phyloP scores from a whole-genome alignment of 2,888 invertebrate species.

The Homarus gammarus region DNA sequence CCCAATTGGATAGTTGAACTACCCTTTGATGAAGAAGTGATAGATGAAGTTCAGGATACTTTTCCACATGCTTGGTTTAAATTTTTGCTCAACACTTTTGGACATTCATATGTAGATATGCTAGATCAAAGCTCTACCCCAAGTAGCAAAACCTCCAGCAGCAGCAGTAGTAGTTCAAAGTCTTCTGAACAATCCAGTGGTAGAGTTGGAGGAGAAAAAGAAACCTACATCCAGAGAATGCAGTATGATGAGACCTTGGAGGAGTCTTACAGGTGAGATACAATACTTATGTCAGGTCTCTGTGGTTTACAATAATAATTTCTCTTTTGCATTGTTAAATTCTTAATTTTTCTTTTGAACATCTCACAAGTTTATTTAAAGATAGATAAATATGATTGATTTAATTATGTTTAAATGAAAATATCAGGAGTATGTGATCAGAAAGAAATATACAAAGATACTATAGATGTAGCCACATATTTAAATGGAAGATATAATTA shows the following conservation, averaged over 20 bases:
- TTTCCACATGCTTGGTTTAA: conserved; percentile 75
- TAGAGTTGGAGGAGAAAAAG: conserved; percentile 34
- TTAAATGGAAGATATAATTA: too few relatives aligned
- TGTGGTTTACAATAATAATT: too few relatives aligned
- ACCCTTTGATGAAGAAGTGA: conserved; percentile 61
- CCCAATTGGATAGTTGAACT: conserved; percentile 64
- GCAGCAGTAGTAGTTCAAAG: not conserved
- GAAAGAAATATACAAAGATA: too few relatives aligned
- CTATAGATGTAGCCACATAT: too few relatives aligned
- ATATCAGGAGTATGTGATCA: too few relatives aligned
- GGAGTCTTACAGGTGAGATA: conserved; percentile 68
- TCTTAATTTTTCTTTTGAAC: too few relatives aligned
- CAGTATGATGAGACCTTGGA: conserved; percentile 72
- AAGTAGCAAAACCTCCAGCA: not conserved
- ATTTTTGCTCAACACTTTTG: conserved; percentile 64
- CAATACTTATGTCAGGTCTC: not conserved
- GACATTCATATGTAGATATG: conserved; percentile 27
- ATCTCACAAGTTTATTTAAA: too few relatives aligned
- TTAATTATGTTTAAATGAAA: too few relatives aligned
- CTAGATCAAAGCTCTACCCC: not conserved
- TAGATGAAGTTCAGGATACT: conserved; percentile 69
- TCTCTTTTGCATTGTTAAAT: too few relatives aligned
- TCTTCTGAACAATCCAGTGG: conserved; percentile 4
- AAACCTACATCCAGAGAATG: conserved; percentile 45
- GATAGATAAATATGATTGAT: too few relatives aligned